These are phyloP conservation scores for Megalonaias nervosa DNA, from an alignment of 1,140 invertebrate species.

Conservation along the genomic window DNA sequence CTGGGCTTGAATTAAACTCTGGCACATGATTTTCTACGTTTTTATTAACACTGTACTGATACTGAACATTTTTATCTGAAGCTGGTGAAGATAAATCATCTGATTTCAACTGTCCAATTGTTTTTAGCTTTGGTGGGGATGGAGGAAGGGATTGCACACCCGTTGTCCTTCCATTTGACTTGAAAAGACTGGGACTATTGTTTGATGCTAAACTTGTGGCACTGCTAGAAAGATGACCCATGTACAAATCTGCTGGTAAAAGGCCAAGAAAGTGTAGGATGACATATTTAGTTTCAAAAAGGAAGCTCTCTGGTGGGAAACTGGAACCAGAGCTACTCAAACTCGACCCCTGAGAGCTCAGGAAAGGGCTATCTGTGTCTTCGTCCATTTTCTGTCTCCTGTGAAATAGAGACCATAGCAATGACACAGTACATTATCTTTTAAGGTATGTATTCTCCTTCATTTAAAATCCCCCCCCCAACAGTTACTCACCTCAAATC, in stretches of 20 bases:
- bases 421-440: too few species aligned
- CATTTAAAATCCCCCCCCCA: too few species aligned
- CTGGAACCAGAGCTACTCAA: not conserved
- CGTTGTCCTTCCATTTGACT: slow-evolving; percentile 13
- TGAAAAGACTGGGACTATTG: not conserved
- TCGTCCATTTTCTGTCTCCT: not conserved
- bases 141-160: not conserved
- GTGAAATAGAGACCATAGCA: too few species aligned
- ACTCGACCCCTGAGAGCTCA: not conserved
- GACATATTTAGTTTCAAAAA: slow-evolving; percentile 50
- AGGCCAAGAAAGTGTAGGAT: slow-evolving; percentile 49
- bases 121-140: slow-evolving; percentile 7
- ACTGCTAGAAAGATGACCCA: slow-evolving; percentile 24
- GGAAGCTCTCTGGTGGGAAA: slow-evolving; percentile 40
- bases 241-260: slow-evolving; percentile 33
- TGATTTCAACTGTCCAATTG: slow-evolving; percentile 19
- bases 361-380: not conserved
- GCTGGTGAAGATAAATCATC: slow-evolving; percentile 13
- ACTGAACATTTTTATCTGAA: slow-evolving; percentile 26
- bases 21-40: too few species aligned
- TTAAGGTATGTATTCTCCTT: too few species aligned
- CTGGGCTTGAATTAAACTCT: too few species aligned
- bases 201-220: not conserved
- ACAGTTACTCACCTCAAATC: too few species aligned
- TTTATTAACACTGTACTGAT: slow-evolving; percentile 5